These are phyloP conservation scores for Aphidius ervi DNA, from an alignment of 1,140 invertebrate species.

Conservation along the genomic window DNA sequence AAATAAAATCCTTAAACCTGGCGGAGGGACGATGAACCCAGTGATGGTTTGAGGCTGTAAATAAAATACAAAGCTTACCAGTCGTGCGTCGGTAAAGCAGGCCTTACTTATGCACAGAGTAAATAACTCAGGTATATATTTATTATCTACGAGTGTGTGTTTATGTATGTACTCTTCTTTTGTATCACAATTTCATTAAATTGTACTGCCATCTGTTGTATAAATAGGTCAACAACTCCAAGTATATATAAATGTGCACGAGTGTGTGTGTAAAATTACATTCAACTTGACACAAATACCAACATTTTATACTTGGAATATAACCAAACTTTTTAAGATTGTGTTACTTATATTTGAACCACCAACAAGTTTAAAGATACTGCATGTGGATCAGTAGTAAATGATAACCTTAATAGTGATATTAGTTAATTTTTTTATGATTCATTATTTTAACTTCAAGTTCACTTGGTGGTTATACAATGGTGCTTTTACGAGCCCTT, in stretches of 20 bases:
- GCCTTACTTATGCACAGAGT: neutral
- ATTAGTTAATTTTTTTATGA: too few relatives aligned
- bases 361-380: too few relatives aligned
- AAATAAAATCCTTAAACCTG: constrained; percentile 49
- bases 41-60: constrained; percentile 36
- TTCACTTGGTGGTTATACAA: neutral
- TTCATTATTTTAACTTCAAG: too few relatives aligned
- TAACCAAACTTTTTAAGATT: too few relatives aligned
- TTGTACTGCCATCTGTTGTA: constrained; percentile 44
- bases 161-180: neutral
- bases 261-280: too few relatives aligned
- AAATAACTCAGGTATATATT: too few relatives aligned
- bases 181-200: constrained; percentile 11
- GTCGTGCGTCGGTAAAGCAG: constrained; percentile 46
- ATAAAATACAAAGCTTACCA: constrained; percentile 30
- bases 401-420: too few relatives aligned
- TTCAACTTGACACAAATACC: too few relatives aligned
- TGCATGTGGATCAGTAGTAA: too few relatives aligned
- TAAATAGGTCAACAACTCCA: constrained; percentile 23
- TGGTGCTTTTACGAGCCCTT: constrained; percentile 17
- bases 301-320: too few relatives aligned
- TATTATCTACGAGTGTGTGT: constrained; percentile 5
- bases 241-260: constrained; percentile 19
- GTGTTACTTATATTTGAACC: too few relatives aligned
- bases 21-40: constrained; percentile 34